Conservation (phyloP, 1,140 invertebrate species). For the Bombus ignitus region DNA sequence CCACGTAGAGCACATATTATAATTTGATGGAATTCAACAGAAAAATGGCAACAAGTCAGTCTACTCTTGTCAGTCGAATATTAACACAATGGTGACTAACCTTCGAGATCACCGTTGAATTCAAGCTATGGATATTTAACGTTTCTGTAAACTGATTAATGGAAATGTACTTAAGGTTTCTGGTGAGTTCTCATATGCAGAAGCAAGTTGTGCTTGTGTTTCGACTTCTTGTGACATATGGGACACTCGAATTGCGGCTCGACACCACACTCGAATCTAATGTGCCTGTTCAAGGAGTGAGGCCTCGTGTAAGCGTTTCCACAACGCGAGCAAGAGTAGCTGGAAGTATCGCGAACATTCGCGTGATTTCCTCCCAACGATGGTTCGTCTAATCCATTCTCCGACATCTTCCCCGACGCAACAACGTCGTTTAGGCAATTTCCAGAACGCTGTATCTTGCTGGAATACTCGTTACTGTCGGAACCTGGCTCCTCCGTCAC, state of each 20-base stretch:
- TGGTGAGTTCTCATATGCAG: constrained; percentile 84
- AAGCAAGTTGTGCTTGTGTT: constrained; percentile 84
- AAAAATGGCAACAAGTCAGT: constrained; percentile 55
- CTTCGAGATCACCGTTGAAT: background rate
- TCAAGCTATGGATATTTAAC: background rate
- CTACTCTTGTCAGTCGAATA: background rate
- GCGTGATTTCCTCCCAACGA: constrained; percentile 18
- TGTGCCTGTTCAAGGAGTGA: constrained; percentile 86
- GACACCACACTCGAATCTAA: constrained; percentile 87
- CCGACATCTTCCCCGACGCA: background rate
- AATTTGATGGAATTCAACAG: background rate
- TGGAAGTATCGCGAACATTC: constrained; percentile 31
- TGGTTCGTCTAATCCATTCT: constrained; percentile 12
- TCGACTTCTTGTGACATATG: constrained; percentile 85
- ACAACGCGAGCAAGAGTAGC: constrained; percentile 82
- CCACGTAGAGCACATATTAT: background rate
- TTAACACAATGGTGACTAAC: background rate
- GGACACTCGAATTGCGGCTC: constrained; percentile 85
- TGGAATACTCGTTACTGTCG: background rate
- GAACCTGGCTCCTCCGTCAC: constrained; percentile 33
- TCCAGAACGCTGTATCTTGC: background rate
- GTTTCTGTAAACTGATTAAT: background rate
- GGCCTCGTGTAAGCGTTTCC: constrained; percentile 84
- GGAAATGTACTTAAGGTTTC: constrained; percentile 72
- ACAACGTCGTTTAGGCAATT: background rate